A percentile compares a stretch with the other conserved stretches of the same genome.
Evolutionary conservation across 35 echinoderm and acorn worm species (phyloP).

Genomic region (Chiridota heheva): DNA sequence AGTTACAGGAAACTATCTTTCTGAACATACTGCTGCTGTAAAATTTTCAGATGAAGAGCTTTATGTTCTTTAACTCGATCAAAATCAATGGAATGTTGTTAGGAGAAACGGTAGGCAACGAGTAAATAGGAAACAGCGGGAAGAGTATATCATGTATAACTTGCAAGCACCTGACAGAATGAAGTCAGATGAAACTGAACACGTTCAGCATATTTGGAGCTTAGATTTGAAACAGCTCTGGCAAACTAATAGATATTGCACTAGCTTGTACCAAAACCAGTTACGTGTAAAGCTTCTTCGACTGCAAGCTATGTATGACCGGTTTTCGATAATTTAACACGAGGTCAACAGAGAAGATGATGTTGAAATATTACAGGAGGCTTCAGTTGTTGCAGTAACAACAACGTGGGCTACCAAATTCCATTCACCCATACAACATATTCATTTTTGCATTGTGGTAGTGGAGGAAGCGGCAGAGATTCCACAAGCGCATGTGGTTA

Average conservation of each 20-base stretch:
- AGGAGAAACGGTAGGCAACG: background rate
- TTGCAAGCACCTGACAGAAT: background rate
- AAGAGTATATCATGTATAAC: conserved; percentile 14
- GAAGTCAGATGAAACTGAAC: background rate
- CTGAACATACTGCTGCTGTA: conserved; percentile 5
- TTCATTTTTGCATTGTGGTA: conserved; percentile 68
- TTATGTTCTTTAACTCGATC: too few relatives aligned
- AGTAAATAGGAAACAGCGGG: background rate
- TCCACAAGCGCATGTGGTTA: conserved; percentile 58
- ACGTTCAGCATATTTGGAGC: conserved; percentile 23
- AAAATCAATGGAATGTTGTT: background rate
- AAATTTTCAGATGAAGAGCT: background rate
- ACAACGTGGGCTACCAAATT: conserved; percentile 87
- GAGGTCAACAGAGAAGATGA: conserved; percentile 76
- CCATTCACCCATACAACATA: conserved; percentile 60
- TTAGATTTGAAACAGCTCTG: conserved; percentile 13
- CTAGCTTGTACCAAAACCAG: conserved; percentile 2
- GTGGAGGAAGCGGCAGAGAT: conserved; percentile 91
- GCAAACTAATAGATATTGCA: conserved; percentile 42
- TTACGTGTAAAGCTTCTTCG: background rate
- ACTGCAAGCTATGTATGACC: conserved; percentile 36
- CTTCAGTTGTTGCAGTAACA: conserved; percentile 80
- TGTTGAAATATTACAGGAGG: conserved; percentile 49
- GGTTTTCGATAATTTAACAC: conserved; percentile 25
- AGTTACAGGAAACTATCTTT: conserved; percentile 5